A percentile compares a stretch with the other conserved stretches of the same genome.
Evolutionary conservation across 2,888 invertebrate species (phyloP).

Genomic region (Rhopalosiphum nymphaeae): DNA sequence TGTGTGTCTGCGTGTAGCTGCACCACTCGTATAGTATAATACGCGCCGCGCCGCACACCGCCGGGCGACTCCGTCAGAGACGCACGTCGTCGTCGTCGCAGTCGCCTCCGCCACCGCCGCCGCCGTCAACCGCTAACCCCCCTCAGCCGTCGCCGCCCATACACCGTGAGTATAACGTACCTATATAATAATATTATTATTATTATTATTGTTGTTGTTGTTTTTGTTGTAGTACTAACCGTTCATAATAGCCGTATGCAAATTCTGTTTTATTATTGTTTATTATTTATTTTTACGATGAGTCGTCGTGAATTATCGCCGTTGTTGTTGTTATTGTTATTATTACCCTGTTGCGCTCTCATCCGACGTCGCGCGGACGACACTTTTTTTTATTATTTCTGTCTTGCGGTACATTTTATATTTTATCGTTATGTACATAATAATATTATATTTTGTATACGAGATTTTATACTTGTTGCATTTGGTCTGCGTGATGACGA

Average conservation of each 20-base stretch:
- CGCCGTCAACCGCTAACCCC: not conserved
- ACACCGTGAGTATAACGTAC: not conserved
- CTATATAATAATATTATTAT: not conserved
- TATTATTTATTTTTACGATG: not conserved
- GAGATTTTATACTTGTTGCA: constrained; percentile 51
- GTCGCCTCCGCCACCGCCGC: not conserved
- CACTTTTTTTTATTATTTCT: not conserved
- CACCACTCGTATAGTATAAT: not conserved
- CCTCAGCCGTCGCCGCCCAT: not conserved
- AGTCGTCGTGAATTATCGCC: too few relatives aligned
- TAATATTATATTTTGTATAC: too few relatives aligned
- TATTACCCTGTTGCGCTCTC: constrained; percentile 19
- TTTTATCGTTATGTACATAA: too few relatives aligned
- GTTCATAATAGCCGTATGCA: too few relatives aligned
- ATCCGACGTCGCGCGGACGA: not conserved
- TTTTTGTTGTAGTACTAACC: too few relatives aligned
- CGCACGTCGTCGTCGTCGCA: not conserved
- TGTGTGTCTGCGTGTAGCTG: not conserved
- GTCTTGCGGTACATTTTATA: not conserved
- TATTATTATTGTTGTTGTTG: not conserved
- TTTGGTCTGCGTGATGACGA: not conserved
- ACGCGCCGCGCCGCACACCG: constrained; percentile 14
- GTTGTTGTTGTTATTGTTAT: not conserved
- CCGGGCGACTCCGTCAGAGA: constrained; percentile 1
- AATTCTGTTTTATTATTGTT: not conserved